Conservation (phyloP, 1,140 invertebrate species). For the Drosophila hydei region DNA sequence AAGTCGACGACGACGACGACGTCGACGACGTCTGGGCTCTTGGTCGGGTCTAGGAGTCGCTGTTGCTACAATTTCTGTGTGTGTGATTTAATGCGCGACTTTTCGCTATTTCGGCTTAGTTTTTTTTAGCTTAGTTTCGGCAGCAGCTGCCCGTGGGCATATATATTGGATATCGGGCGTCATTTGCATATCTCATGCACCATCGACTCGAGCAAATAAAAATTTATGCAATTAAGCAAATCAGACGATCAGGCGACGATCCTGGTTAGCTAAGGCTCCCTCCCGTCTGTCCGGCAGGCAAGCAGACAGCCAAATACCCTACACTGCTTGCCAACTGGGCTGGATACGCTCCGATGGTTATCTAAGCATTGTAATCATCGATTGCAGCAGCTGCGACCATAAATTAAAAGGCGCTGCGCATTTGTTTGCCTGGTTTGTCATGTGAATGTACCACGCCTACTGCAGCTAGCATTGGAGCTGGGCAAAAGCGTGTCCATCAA, state of each 20-base stretch:
- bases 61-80: conserved; percentile 68
- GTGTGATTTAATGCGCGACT: conserved; percentile 73
- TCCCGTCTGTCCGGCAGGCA: neutral
- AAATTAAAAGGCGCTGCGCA: conserved; percentile 76
- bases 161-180: conserved; percentile 7
- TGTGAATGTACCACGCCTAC: conserved; percentile 56
- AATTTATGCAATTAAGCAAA: conserved; percentile 82
- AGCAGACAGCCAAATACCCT: conserved; percentile 1
- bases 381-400: conserved; percentile 31
- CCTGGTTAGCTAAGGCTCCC: conserved; percentile 9
- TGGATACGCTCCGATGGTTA: conserved; percentile 57
- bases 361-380: conserved; percentile 57
- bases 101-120: conserved; percentile 41
- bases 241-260: conserved; percentile 58
- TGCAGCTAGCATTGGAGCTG: neutral
- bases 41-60: conserved; percentile 13
- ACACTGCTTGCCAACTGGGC: conserved; percentile 34
- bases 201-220: conserved; percentile 72
- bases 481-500: conserved; percentile 62
- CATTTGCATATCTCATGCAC: conserved; percentile 76
- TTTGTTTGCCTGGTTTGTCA: conserved; percentile 59
- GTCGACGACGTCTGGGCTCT: conserved; percentile 7
- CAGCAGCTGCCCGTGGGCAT: conserved; percentile 33
- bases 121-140: conserved; percentile 28
- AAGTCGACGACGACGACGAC: conserved; percentile 45